phyloP scores from a whole-genome alignment of 2,888 invertebrate species.

The Andricus curvator region DNA sequence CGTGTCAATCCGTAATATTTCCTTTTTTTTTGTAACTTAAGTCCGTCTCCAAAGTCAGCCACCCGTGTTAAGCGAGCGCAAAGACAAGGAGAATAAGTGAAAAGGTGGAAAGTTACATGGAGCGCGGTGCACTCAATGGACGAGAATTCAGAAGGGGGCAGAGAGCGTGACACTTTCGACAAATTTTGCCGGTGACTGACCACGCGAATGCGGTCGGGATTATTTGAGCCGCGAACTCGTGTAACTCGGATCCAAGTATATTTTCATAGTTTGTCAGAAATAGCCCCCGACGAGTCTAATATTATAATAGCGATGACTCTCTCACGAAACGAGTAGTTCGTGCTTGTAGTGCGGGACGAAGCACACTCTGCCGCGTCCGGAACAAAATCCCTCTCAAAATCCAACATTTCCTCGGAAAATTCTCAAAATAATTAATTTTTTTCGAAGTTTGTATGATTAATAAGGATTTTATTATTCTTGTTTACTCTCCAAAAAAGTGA shows the following conservation, averaged over 20 bases:
- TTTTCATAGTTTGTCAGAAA: conserved; percentile 75
- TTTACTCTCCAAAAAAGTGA: neutral
- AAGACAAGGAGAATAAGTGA: conserved; percentile 10
- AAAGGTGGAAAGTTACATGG: conserved; percentile 29
- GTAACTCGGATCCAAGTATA: conserved; percentile 62
- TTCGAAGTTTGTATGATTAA: neutral
- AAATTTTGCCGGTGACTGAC: conserved; percentile 54
- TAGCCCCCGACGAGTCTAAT: conserved; percentile 73
- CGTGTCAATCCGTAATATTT: no score
- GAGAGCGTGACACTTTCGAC: conserved; percentile 36
- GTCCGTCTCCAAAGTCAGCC: neutral
- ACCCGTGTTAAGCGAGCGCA: neutral
- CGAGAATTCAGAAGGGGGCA: conserved; percentile 19
- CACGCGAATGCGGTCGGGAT: conserved; percentile 53
- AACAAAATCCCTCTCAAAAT: conserved; percentile 1
- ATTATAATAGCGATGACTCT: conserved; percentile 73
- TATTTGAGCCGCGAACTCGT: conserved; percentile 55
- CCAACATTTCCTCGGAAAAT: neutral
- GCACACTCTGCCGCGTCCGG: conserved; percentile 50
- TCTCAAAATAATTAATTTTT: neutral
- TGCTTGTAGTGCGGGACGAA: conserved; percentile 46
- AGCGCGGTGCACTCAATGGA: neutral
- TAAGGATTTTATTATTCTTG: no score
- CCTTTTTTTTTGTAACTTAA: conserved; percentile 19
- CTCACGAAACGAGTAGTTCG: conserved; percentile 49